Conservation (phyloP, 1,140 invertebrate species). For the Bilobella aurantiaca region DNA sequence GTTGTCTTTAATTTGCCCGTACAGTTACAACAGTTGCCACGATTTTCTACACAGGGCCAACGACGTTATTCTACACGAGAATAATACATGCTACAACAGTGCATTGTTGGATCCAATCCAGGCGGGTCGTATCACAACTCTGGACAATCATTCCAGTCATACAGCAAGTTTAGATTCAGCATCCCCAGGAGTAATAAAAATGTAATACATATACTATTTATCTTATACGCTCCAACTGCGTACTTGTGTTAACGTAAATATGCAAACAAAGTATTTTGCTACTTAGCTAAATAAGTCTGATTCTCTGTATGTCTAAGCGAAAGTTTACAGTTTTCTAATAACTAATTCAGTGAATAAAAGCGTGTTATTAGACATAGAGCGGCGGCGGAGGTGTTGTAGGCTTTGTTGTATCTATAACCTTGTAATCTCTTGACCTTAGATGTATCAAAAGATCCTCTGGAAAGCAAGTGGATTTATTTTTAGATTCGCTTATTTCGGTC, state of each 20-base stretch:
- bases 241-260: neutral
- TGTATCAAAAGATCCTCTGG: constrained; percentile 8
- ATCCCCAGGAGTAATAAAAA: neutral
- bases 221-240: neutral
- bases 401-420: neutral
- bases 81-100: neutral
- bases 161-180: neutral
- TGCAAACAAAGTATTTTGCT: neutral
- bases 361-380: neutral
- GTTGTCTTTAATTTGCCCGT: no score
- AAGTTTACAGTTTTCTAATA: neutral
- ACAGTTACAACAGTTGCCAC: neutral
- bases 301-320: no score
- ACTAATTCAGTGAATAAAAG: neutral
- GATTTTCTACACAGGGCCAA: neutral
- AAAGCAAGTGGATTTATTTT: constrained; percentile 7
- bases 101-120: neutral
- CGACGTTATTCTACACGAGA: neutral
- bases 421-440: neutral
- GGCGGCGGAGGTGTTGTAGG: neutral
- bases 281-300: no score
- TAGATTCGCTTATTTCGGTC: neutral
- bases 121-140: neutral
- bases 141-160: neutral
- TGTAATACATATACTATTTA: neutral